Evolutionary conservation across 30 jellyfish, hydroid and myxozoan genomes (phyloP).

Genomic region (Chrysaora quinquecirrha): DNA sequence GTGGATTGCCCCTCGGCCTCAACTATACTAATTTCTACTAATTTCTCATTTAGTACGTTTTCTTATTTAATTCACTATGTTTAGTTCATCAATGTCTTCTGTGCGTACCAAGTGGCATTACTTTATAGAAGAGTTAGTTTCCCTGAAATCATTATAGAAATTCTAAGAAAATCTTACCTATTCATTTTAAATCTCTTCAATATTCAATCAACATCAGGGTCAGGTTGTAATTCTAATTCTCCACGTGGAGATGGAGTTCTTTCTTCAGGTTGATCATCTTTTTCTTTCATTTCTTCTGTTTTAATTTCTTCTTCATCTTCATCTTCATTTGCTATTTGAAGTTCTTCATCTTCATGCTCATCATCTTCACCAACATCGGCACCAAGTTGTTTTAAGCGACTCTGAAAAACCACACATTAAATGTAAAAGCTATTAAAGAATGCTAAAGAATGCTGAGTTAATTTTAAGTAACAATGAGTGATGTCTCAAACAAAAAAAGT

Average conservation of each 20-base stretch:
- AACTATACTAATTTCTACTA: no score
- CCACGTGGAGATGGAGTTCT: conserved; percentile 48
- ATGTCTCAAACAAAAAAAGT: not conserved
- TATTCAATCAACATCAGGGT: not conserved
- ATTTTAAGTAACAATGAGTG: no score
- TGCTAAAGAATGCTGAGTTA: not conserved
- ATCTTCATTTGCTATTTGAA: conserved; percentile 25
- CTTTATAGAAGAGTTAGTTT: no score
- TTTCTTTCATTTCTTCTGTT: conserved; percentile 1
- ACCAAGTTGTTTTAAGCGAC: conserved; percentile 73
- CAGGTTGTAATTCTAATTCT: conserved; percentile 27
- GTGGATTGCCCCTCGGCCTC: no score
- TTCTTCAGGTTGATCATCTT: conserved; percentile 10
- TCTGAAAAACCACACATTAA: conserved; percentile 36
- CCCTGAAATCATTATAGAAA: no score
- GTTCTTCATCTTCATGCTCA: conserved; percentile 71
- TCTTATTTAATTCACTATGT: no score
- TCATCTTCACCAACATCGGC: conserved; percentile 56
- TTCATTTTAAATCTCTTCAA: no score
- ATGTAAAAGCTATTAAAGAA: not conserved
- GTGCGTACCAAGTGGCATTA: no score
- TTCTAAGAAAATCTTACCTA: no score
- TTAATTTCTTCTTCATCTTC: not conserved
- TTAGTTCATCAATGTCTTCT: no score
- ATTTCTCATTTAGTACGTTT: no score